Conservation (phyloP, 2,113 vertebrate species). For the Ictidomys tridecemlineatus region DNA sequence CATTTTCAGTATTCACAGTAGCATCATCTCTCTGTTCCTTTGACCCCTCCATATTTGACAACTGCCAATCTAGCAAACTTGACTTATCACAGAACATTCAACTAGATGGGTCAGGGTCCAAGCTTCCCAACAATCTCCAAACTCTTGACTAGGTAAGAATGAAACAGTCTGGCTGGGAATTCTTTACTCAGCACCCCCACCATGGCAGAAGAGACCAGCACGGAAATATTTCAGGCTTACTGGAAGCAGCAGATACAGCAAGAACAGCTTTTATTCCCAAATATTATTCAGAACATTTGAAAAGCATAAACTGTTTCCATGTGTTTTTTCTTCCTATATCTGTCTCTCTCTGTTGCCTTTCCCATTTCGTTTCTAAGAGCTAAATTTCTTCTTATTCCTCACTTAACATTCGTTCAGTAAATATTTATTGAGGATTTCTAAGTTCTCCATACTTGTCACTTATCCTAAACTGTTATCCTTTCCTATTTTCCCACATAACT, state of each 20-base stretch:
- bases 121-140: neutral
- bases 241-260: constrained; percentile 81
- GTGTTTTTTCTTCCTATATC: constrained; percentile 83
- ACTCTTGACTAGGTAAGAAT: constrained; percentile 68
- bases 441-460: constrained; percentile 76
- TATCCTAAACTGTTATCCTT: constrained; percentile 66
- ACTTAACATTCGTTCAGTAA: constrained; percentile 79
- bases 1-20: constrained; percentile 20
- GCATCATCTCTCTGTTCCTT: neutral
- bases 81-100: constrained; percentile 49
- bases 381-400: constrained; percentile 79
- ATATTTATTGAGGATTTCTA: constrained; percentile 80
- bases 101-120: constrained; percentile 30
- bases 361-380: constrained; percentile 70
- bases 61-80: constrained; percentile 35
- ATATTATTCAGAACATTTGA: constrained; percentile 85
- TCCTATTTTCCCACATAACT: constrained; percentile 61
- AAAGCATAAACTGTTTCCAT: constrained; percentile 84
- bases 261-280: constrained; percentile 85
- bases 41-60: neutral
- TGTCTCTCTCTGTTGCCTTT: constrained; percentile 81
- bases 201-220: constrained; percentile 73
- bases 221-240: constrained; percentile 80
- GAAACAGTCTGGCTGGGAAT: constrained; percentile 65
- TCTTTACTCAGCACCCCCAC: neutral